Evolutionary conservation across 2,113 vertebrate genomes (phyloP), one percentile per base, ranked within the genome.

Genomic region (Oreocharis arfaki): DNA sequence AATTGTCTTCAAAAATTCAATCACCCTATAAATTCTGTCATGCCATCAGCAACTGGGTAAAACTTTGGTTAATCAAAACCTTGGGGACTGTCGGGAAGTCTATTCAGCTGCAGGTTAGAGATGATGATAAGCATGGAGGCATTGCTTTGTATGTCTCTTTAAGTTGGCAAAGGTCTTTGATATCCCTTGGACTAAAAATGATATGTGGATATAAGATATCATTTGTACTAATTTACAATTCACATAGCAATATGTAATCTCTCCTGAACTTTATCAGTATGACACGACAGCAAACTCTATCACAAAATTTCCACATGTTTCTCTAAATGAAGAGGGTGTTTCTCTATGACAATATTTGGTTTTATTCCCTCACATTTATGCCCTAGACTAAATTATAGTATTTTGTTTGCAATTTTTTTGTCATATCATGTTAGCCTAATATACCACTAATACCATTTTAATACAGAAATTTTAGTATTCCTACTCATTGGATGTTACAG

Each of bases 401-500:
- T 95, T 97, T 95, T 96, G 86, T 97, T 97, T 96, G 96, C 87
- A 96, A 94, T 96, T 95, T 97, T 95, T 97, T 96, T 96, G 96
- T 96, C 96, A 95, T 94, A 94, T 96, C 94, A 96, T 97, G 91
- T 90, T 96, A 93, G 85, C 86, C 93, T 93, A 96, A 93, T 96
- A 96, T 82, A 90, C 53, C 63, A 95, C 90, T 94, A 97, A 96
- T 96, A 92, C 71, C 42, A 71, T 95, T 96, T 97, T 91, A 96
- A 95, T 96, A 96, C 80, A 89, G 76, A 97, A 97, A 94, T 97
- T 56, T 93, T 95, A 93, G 84, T 94, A 73, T 63, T 94, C 61
- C 65, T 90, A 50, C 73, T 96, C 70, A 77, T 95, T 0, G 0
- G 52, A 89, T 93, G 68, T 71, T 95, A 92, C 27, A 63, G 89